Conservation (phyloP, 1,140 invertebrate genomes). For the Tribolium madens region DNA sequence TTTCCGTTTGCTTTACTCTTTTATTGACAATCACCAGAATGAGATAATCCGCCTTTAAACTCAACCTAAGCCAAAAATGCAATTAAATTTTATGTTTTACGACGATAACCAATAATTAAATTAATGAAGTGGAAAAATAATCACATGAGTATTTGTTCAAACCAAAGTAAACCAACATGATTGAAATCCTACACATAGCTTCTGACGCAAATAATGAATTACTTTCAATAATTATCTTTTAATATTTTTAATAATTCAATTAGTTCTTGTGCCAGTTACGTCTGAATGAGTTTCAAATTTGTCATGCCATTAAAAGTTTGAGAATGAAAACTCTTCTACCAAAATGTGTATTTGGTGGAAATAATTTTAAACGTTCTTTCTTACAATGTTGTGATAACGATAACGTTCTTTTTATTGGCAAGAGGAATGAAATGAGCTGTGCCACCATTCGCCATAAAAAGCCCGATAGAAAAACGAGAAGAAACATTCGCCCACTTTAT, state of each 20-base stretch:
- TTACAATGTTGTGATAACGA: slow-evolving; percentile 16
- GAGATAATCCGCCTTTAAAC: neutral
- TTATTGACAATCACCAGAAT: neutral
- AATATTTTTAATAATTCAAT: neutral
- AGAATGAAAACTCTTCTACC: neutral
- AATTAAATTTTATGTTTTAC: neutral
- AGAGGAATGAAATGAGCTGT: slow-evolving; percentile 26
- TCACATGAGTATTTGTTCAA: neutral
- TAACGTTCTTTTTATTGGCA: slow-evolving; percentile 22
- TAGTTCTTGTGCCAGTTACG: neutral
- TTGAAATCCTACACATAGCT: neutral
- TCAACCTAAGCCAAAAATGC: neutral
- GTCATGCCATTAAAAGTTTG: neutral
- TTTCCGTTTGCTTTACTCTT: neutral
- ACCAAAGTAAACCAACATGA: neutral
- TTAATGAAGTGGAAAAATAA: neutral
- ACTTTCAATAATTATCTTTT: no score
- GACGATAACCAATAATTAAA: neutral
- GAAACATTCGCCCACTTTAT: slow-evolving; percentile 12
- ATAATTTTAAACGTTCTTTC: neutral
- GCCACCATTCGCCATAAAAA: slow-evolving; percentile 14
- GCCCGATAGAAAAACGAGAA: slow-evolving; percentile 16
- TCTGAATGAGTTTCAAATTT: neutral
- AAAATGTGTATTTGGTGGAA: neutral
- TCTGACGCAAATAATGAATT: no score